phyloP scores from a whole-genome alignment of 2,888 invertebrate species.

The Yponomeuta plumbellus region DNA sequence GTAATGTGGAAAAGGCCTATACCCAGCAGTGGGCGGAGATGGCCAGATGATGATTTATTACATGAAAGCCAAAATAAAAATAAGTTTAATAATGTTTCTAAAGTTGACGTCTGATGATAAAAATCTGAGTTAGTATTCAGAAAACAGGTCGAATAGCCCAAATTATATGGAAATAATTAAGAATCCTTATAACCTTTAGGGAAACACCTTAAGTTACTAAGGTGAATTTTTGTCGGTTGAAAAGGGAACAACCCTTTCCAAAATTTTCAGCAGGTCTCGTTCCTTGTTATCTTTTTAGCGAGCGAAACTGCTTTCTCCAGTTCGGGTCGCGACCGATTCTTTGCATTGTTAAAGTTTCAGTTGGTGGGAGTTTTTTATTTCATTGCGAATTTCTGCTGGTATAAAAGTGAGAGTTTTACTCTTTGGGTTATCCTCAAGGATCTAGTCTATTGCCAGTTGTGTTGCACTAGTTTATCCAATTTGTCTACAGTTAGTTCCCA shows the following conservation, averaged over 20 bases:
- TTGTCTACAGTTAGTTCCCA: too few species aligned
- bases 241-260: background rate
- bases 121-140: too few species aligned
- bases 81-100: too few species aligned
- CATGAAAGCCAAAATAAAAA: too few species aligned
- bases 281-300: background rate
- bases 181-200: too few species aligned
- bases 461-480: too few species aligned
- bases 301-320: background rate
- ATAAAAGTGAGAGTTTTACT: background rate
- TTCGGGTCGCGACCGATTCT: background rate
- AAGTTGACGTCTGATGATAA: too few species aligned
- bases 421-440: background rate
- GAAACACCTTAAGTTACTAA: background rate
- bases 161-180: too few species aligned
- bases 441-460: background rate
- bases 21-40: too few species aligned
- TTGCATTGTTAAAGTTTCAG: background rate
- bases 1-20: too few species aligned
- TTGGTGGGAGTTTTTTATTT: background rate
- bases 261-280: background rate
- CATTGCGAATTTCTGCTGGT: background rate
- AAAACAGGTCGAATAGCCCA: too few species aligned
- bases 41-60: too few species aligned
- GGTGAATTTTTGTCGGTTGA: background rate